Percentiles rank a stretch among this genome's conserved stretches.
Evolutionary conservation across 2,797 vertebrate genomes (phyloP).

Genomic region (Neopelma chrysocephalum): DNA sequence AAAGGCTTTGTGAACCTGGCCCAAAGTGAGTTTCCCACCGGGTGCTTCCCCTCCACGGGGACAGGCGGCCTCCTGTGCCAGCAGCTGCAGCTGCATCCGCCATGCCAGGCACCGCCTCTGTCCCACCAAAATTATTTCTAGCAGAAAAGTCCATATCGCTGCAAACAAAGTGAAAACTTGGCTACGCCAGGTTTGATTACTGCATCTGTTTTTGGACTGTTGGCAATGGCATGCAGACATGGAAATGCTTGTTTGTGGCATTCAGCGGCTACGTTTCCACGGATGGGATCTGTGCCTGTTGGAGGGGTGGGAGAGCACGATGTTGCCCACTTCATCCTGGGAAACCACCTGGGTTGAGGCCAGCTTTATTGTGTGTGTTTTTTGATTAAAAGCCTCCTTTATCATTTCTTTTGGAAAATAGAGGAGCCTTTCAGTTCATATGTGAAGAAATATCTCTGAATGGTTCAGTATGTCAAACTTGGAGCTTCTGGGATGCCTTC

Average conservation of each 20-base stretch:
- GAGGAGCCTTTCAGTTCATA: neutral
- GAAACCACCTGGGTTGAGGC: neutral
- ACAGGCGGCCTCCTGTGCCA: rapidly evolving
- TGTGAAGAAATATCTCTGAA: neutral
- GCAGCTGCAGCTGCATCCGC: rapidly evolving
- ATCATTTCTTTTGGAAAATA: neutral
- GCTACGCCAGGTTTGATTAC: neutral
- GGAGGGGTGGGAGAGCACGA: neutral
- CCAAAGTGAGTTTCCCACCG: rapidly evolving
- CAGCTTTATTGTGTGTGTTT: neutral
- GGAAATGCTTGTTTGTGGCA: rapidly evolving
- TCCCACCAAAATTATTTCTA: neutral
- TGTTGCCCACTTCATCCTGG: rapidly evolving
- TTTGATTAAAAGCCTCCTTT: neutral
- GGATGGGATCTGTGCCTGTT: neutral
- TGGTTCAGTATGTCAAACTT: neutral
- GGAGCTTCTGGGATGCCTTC: neutral
- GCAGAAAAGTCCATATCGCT: rapidly evolving
- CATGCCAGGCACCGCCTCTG: rapidly evolving
- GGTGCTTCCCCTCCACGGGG: rapidly evolving
- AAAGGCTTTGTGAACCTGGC: neutral
- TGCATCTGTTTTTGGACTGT: neutral
- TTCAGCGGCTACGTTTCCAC: neutral
- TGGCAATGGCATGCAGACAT: neutral
- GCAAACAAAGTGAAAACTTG: neutral